Percentiles rank a stretch among this genome's conserved stretches.
Evolutionary conservation across 2,888 invertebrate species (phyloP).

Genomic region (Ectemnius cavifrons): DNA sequence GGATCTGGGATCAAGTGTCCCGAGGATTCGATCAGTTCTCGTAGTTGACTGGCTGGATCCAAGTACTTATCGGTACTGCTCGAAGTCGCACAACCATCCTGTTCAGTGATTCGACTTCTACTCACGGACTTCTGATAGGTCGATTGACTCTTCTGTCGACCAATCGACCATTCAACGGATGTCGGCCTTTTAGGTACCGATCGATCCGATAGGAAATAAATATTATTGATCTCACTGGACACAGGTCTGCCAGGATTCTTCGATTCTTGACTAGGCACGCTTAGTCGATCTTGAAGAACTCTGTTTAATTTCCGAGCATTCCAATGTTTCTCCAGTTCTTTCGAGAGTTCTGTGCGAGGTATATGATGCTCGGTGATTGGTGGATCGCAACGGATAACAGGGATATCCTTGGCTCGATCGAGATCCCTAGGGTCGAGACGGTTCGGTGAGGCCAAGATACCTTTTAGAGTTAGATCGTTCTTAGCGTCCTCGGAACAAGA

Average conservation of each 20-base stretch:
- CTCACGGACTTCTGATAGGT: constrained; percentile 40
- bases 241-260: constrained; percentile 46
- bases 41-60: constrained; percentile 85
- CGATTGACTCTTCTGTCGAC: constrained; percentile 34
- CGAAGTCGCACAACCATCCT: constrained; percentile 51
- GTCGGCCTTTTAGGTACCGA: constrained; percentile 55
- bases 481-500: constrained; percentile 87
- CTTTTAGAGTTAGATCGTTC: constrained; percentile 76
- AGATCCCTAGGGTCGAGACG: constrained; percentile 50
- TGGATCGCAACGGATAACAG: constrained; percentile 42
- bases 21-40: constrained; percentile 83
- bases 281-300: constrained; percentile 42
- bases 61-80: constrained; percentile 57
- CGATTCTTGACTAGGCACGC: constrained; percentile 36
- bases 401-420: constrained; percentile 53
- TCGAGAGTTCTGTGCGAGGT: constrained; percentile 16
- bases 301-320: constrained; percentile 11
- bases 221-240: constrained; percentile 60
- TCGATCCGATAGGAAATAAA: constrained; percentile 50
- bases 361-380: constrained; percentile 21
- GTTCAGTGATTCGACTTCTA: constrained; percentile 16
- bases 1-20: constrained; percentile 89
- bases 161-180: constrained; percentile 58
- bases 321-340: constrained; percentile 27
- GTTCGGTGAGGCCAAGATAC: constrained; percentile 62